Conservation (phyloP, 2,888 invertebrate genomes). For the Phaonia tiefii region DNA sequence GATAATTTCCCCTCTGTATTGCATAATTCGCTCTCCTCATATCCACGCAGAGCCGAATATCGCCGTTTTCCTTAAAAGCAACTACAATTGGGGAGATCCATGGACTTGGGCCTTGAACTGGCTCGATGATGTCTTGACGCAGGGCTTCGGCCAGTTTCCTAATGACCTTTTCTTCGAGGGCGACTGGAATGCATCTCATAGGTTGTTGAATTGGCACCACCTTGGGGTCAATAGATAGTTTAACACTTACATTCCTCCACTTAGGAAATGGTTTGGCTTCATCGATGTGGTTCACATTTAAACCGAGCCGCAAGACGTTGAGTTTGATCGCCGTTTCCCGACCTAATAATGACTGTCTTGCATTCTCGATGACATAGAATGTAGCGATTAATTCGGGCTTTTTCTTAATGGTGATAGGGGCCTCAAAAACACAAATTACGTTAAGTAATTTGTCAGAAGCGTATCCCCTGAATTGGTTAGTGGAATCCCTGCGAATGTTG, state of each 20-base stretch:
- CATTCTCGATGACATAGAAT: no score
- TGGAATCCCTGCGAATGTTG: constrained; percentile 54
- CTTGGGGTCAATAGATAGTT: constrained; percentile 50
- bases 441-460: constrained; percentile 42
- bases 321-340: constrained; percentile 51
- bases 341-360: no score
- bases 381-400: constrained; percentile 37
- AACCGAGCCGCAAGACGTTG: constrained; percentile 42
- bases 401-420: constrained; percentile 41
- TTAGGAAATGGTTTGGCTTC: constrained; percentile 62
- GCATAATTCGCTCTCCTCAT: constrained; percentile 74
- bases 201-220: constrained; percentile 72
- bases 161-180: constrained; percentile 68
- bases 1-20: constrained; percentile 58
- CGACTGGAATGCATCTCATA: constrained; percentile 73
- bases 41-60: constrained; percentile 75
- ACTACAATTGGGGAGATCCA: constrained; percentile 76
- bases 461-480: constrained; percentile 57
- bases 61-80: constrained; percentile 72
- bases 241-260: constrained; percentile 52
- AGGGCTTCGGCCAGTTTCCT: constrained; percentile 68
- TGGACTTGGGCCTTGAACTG: constrained; percentile 71
- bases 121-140: constrained; percentile 73
- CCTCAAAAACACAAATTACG: constrained; percentile 52
- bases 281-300: no score